Evolutionary conservation across 1,140 invertebrate genomes (phyloP).

Genomic region (Goniozus legneri): DNA sequence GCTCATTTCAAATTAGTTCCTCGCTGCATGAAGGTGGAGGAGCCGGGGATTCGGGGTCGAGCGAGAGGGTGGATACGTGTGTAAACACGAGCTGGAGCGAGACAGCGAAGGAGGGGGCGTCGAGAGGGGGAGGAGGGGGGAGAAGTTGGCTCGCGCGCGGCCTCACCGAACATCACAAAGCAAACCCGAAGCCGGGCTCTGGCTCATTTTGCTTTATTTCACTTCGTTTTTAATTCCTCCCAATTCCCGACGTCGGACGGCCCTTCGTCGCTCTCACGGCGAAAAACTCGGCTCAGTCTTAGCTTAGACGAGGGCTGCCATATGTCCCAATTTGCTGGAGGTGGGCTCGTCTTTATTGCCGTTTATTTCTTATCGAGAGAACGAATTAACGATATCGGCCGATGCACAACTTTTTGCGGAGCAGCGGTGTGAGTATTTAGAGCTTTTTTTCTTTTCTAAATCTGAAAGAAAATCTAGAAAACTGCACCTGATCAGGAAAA

Average conservation of each 20-base stretch:
- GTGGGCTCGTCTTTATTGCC: no score
- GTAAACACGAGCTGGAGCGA: not conserved
- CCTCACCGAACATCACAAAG: conserved; percentile 36
- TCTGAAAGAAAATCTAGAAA: no score
- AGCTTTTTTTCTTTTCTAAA: no score
- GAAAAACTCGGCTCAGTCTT: not conserved
- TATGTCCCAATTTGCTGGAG: no score
- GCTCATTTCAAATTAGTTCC: conserved; percentile 31
- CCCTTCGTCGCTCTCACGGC: conserved; percentile 3
- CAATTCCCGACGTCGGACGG: conserved; percentile 36
- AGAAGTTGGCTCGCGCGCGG: conserved; percentile 11
- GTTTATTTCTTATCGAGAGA: no score
- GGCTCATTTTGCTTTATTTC: conserved; percentile 39
- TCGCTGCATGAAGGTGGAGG: conserved; percentile 27
- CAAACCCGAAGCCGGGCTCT: conserved; percentile 21
- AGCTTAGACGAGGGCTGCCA: no score
- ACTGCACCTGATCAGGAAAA: no score
- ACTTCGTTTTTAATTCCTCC: conserved; percentile 41
- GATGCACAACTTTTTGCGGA: no score
- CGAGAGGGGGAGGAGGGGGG: not conserved
- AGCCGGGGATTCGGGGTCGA: conserved; percentile 9
- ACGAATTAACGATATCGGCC: no score
- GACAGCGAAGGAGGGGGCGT: not conserved
- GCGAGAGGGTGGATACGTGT: conserved; percentile 4
- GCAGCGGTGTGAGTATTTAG: no score